phyloP scores from a whole-genome alignment of 2,113 vertebrate genomes.

The Phalacrocorax aristotelis region DNA sequence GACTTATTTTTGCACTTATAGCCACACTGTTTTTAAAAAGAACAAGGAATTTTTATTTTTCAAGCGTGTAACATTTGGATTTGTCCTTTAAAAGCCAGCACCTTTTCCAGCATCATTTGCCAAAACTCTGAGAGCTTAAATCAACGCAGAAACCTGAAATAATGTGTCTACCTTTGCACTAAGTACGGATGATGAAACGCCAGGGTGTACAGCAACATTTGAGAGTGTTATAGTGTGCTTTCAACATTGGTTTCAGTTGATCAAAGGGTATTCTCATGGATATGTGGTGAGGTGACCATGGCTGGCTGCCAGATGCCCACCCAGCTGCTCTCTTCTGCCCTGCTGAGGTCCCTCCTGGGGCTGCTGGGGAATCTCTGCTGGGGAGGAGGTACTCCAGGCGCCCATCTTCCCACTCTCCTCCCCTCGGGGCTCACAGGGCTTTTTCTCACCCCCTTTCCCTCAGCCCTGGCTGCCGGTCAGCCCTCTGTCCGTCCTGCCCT shows the following conservation, averaged over 20 bases:
- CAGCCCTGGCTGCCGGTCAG: neutral
- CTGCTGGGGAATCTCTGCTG: fast-evolving
- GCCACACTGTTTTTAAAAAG: neutral
- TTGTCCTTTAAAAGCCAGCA: neutral
- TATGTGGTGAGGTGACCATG: neutral
- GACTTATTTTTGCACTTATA: neutral
- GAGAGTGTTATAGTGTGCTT: neutral
- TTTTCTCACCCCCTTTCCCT: fast-evolving
- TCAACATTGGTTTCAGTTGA: neutral
- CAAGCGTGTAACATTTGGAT: neutral
- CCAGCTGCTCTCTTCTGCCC: neutral
- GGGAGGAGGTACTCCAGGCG: no score
- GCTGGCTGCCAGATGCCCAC: neutral
- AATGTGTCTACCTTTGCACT: neutral
- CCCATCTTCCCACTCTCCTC: no score
- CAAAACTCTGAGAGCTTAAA: neutral
- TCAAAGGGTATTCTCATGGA: neutral
- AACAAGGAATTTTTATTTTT: neutral
- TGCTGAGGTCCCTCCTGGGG: fast-evolving
- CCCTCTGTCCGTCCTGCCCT: neutral
- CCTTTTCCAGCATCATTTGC: neutral
- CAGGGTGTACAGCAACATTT: neutral
- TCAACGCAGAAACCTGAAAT: neutral
- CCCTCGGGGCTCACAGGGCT: neutral
- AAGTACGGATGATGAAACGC: neutral